Evolutionary conservation across 2,797 vertebrate genomes (phyloP).

Genomic region (Myotis planiceps): DNA sequence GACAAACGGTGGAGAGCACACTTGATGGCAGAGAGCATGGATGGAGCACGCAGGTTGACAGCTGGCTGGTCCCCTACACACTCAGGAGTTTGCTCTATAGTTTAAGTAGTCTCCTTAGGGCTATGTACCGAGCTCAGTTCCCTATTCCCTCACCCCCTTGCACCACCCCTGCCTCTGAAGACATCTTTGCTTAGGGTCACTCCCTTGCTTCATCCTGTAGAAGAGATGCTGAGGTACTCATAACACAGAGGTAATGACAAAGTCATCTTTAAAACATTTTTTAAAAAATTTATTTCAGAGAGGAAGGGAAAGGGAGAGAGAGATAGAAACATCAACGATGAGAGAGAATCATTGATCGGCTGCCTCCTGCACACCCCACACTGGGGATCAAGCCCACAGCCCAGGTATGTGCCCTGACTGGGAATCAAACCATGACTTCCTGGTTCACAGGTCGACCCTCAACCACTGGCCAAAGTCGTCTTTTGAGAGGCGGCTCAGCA

Average conservation of each 20-base stretch:
- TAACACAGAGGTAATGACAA: neutral
- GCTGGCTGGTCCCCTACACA: neutral
- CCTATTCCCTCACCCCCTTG: neutral
- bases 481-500: neutral
- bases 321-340: neutral
- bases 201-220: neutral
- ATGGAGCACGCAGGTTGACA: fast-evolving
- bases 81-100: neutral
- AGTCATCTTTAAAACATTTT: neutral
- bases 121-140: neutral
- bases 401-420: too few relatives aligned
- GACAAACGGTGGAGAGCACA: neutral
- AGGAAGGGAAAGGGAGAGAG: neutral
- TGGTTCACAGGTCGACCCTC: too few relatives aligned
- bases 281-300: neutral
- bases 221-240: neutral
- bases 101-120: neutral
- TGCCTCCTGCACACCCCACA: too few relatives aligned
- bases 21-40: neutral
- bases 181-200: neutral
- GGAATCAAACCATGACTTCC: too few relatives aligned
- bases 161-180: neutral
- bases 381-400: too few relatives aligned
- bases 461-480: neutral
- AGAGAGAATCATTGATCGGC: neutral